Conservation (phyloP, 1,140 invertebrate species). For the Tigriopus japonicus region DNA sequence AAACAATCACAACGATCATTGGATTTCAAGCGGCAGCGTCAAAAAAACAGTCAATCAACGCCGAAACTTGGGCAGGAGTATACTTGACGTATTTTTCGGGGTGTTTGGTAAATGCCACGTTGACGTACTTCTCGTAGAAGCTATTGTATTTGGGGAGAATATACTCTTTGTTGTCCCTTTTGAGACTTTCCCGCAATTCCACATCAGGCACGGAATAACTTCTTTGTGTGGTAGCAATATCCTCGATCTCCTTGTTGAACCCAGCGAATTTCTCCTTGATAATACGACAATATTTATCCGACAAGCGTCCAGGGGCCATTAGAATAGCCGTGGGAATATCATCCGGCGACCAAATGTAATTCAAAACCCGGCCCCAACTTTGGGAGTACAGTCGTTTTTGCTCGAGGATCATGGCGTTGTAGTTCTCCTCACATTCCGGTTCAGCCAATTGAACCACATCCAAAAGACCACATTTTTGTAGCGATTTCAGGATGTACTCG, state of each 20-base stretch:
- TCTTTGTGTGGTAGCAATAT: constrained; percentile 59
- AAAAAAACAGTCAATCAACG: constrained; percentile 61
- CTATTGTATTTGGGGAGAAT: constrained; percentile 62
- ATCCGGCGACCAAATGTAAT: constrained; percentile 44
- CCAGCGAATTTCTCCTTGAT: constrained; percentile 85
- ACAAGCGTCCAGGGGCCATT: constrained; percentile 41
- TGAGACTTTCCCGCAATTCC: constrained; percentile 58
- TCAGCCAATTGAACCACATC: constrained; percentile 55
- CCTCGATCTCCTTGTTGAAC: constrained; percentile 90
- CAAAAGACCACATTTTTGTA: constrained; percentile 59
- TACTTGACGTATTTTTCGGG: constrained; percentile 86
- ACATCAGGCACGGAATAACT: constrained; percentile 81
- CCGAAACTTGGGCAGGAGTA: constrained; percentile 56
- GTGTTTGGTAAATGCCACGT: constrained; percentile 71
- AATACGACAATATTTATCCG: constrained; percentile 66
- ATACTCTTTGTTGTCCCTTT: constrained; percentile 62
- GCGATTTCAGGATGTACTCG: constrained; percentile 73
- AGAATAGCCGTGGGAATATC: constrained; percentile 38
- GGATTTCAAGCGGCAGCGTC: constrained; percentile 38
- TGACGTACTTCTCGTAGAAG: constrained; percentile 50
- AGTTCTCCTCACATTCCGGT: constrained; percentile 57
- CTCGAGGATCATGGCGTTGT: constrained; percentile 55
- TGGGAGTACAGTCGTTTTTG: constrained; percentile 55
- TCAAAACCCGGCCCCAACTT: constrained; percentile 62
- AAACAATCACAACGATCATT: not conserved